Conservation (phyloP, 2,797 vertebrate species). For the Coregonus ussuriensis region DNA sequence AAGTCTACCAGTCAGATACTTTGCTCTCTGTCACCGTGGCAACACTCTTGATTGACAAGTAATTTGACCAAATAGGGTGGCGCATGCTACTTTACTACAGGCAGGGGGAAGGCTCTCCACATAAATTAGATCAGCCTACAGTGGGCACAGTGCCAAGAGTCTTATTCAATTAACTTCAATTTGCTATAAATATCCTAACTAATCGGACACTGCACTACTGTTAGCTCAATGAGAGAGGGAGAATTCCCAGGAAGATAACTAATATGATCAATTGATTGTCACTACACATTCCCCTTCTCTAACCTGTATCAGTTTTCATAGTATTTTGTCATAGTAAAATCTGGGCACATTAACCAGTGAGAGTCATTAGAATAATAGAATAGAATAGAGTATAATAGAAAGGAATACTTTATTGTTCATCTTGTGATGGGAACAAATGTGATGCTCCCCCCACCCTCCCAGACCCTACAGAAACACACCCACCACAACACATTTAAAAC, state of each 20-base stretch:
- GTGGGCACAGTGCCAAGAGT: neutral
- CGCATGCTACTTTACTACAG: neutral
- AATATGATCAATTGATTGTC: neutral
- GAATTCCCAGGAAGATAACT: neutral
- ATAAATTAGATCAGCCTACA: neutral
- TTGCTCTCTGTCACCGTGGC: slow-evolving; percentile 53
- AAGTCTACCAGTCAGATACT: slow-evolving; percentile 16
- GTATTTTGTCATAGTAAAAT: neutral
- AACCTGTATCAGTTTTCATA: neutral
- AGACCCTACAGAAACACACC: too few relatives aligned
- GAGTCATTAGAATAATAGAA: too few relatives aligned
- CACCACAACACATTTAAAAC: too few relatives aligned
- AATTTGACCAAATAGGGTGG: slow-evolving; percentile 32
- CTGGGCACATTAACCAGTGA: neutral
- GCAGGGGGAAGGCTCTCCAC: slow-evolving; percentile 22
- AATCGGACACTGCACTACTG: neutral
- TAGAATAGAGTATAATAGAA: too few relatives aligned
- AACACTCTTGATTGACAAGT: slow-evolving; percentile 59
- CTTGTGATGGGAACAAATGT: too few relatives aligned
- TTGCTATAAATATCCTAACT: neutral
- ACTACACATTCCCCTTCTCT: neutral
- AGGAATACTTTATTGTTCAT: too few relatives aligned
- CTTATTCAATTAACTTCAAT: neutral
- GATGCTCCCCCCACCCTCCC: too few relatives aligned
- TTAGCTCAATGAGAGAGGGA: neutral